Evolutionary conservation across 2,888 invertebrate genomes (phyloP), one percentile per base, ranked within the genome.

Genomic region (Ectropis crepuscularia): DNA sequence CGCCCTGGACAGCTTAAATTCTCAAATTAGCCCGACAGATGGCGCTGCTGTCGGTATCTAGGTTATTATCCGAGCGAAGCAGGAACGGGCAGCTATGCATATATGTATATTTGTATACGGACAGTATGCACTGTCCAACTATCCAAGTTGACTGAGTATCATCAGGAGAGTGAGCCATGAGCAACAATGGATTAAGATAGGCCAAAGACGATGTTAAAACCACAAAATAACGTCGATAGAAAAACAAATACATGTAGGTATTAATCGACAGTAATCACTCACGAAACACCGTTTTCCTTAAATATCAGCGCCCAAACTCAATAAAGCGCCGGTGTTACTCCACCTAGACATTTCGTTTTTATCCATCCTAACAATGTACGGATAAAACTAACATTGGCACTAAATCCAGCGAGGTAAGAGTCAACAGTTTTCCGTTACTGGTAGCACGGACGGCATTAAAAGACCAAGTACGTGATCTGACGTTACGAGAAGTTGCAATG

Each of bases 401-500:
- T 61, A 54, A 55, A 61, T 57, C 61, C 54, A 68, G 43, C 53
- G 42, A 38, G 53, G 37, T 61, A 54, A 49, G 38, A 74, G 77
- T 74, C 73, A 76, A 77, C 73, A 71, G 65, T 73, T 70, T 69
- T 68, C 55, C 47, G 53, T 63, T 54, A 54, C 57, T 28, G 9
- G 39, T 53, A 47, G 58, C 68, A 58, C 63, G 49, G 53, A 65
- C 65, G 66, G 71, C 71, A 70, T 74, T 75, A 71, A 74, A 72
- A 64, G 73, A 69, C 65, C 61, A 69, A 69, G 69, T 71, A 75
- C 73, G 74, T 78, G 74, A 75, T 68, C 64, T 65, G 67, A 73
- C 66, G 68, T 69, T 74, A 74, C 69, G 53, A 59, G 41, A 47
- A 37, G 53, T 46, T 53, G 45, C 46, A 39, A 43, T 48, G 28